Evolutionary conservation across 2,888 invertebrate genomes (phyloP).

Genomic region (Agrochola litura): DNA sequence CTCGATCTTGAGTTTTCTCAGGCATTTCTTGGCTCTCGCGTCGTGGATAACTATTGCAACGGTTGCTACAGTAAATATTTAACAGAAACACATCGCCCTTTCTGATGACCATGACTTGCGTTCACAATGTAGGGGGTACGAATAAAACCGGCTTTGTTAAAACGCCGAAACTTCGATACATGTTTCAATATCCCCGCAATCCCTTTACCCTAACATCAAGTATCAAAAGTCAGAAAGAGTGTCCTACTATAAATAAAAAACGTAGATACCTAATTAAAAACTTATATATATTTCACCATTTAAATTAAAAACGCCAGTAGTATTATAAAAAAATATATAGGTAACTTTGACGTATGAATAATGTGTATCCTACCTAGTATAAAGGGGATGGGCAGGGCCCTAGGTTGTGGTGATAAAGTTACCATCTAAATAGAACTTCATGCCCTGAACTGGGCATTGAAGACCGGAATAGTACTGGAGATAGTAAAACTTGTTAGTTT

Average conservation of each 20-base stretch:
- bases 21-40: slow-evolving; percentile 45
- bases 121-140: neutral
- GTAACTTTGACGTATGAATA: neutral
- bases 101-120: neutral
- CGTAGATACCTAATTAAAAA: neutral
- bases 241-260: neutral
- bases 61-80: slow-evolving; percentile 6
- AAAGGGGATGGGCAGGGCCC: neutral
- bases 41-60: slow-evolving; percentile 20
- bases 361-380: slow-evolving; percentile 6
- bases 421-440: slow-evolving; percentile 31
- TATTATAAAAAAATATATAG: neutral
- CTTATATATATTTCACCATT: neutral
- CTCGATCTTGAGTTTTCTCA: slow-evolving; percentile 38
- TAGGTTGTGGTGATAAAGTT: slow-evolving; percentile 27
- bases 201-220: neutral
- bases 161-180: neutral
- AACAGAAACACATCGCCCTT: neutral
- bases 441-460: neutral
- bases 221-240: slow-evolving; percentile 36
- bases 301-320: slow-evolving; percentile 43
- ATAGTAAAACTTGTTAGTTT: slow-evolving; percentile 19
- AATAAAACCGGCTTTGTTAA: neutral
- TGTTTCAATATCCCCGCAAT: neutral
- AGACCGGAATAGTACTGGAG: slow-evolving; percentile 12